Evolutionary conservation across 2,797 vertebrate species (phyloP).

Genomic region (Euphonia xanthogaster): DNA sequence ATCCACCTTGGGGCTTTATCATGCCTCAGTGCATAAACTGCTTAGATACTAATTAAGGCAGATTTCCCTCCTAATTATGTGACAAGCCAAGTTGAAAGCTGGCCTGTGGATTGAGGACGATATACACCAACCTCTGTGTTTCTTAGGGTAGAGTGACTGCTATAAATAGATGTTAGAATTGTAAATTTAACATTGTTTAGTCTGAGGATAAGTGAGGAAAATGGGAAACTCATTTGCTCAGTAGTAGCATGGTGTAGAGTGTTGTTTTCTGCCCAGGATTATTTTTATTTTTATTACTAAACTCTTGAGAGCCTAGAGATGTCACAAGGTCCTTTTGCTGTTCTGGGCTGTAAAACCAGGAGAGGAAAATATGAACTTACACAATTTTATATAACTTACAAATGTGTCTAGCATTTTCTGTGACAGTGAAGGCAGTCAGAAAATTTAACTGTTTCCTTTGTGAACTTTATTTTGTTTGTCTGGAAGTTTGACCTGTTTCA

Average conservation of each 20-base stretch:
- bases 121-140: not conserved
- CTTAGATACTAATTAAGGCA: not conserved
- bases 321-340: slow-evolving; percentile 16
- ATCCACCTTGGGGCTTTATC: not conserved
- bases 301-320: slow-evolving; percentile 14
- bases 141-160: not conserved
- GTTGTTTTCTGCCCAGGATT: slow-evolving; percentile 21
- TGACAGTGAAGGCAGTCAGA: not conserved
- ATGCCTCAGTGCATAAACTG: not conserved
- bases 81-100: not conserved
- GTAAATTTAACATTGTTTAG: slow-evolving; percentile 54
- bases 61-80: not conserved
- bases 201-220: slow-evolving; percentile 49
- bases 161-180: slow-evolving; percentile 10
- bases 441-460: slow-evolving; percentile 59
- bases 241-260: slow-evolving; percentile 42
- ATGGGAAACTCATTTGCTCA: slow-evolving; percentile 53
- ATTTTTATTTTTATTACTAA: slow-evolving; percentile 32
- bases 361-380: slow-evolving; percentile 64
- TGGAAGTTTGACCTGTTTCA: not conserved
- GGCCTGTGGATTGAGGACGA: not conserved
- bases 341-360: not conserved
- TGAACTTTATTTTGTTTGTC: slow-evolving; percentile 30
- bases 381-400: slow-evolving; percentile 39
- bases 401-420: slow-evolving; percentile 47